Percentiles rank a stretch among this genome's conserved stretches.
Evolutionary conservation across 2,888 invertebrate genomes (phyloP).

Genomic region (Drosophila peninsularis): DNA sequence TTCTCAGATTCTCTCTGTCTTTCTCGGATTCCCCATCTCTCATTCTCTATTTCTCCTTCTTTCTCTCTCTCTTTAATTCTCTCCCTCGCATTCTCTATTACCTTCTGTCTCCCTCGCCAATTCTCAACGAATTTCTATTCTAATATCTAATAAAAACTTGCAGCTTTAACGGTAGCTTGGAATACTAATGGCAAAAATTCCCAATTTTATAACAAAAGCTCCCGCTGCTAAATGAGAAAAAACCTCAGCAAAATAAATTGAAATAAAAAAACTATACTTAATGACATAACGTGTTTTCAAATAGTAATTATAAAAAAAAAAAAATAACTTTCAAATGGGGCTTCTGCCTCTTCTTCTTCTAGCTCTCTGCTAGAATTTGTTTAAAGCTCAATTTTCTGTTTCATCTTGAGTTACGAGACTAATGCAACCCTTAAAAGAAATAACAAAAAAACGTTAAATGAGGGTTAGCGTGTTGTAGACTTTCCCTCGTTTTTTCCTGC

Average conservation of each 20-base stretch:
- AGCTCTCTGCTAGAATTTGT: neutral
- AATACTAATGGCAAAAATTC: conserved; percentile 9
- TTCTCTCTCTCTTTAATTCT: neutral
- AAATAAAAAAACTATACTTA: neutral
- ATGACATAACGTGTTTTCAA: conserved; percentile 2
- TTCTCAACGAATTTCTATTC: neutral
- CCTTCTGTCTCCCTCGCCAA: neutral
- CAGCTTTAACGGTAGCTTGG: conserved; percentile 3
- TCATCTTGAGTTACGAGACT: neutral
- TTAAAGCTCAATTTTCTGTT: neutral
- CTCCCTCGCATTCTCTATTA: neutral
- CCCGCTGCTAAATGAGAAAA: neutral
- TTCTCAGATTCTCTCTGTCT: too few species aligned
- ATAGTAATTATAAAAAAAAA: neutral
- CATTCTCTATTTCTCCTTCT: neutral
- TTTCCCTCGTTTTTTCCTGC: neutral
- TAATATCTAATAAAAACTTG: conserved; percentile 1
- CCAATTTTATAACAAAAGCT: conserved; percentile 3
- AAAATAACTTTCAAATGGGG: neutral
- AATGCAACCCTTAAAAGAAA: neutral
- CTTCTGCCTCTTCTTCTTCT: neutral
- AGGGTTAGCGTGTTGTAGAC: neutral
- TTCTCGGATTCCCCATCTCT: neutral
- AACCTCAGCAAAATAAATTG: neutral
- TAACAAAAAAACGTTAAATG: neutral